Evolutionary conservation across 2,888 invertebrate genomes (phyloP), one percentile per base, ranked within the genome.

Genomic region (Drosophila demipolita): DNA sequence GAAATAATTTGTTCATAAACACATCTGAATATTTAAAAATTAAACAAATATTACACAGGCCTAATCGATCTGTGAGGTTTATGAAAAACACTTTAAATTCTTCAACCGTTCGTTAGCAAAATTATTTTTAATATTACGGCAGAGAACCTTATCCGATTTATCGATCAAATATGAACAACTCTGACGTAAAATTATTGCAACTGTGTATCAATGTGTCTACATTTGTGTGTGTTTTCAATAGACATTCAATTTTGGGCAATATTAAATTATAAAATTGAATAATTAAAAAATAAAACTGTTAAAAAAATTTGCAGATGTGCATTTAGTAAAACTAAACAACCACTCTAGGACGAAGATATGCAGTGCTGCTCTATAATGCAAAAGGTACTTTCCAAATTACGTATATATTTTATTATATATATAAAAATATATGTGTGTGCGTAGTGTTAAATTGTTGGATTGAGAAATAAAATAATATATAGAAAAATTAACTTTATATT

Each of bases 261-360:
- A 80, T 63, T 58, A 70, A 76, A 53, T 70, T 66, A 63, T 57
- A 33, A 77, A 76, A 71, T 80, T 80, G n/a, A 66, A 57, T 60
- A 59, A 53, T 55, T 23, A 11, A 45, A 12, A 59, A 69, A 76
- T 63, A 33, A 76, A 36, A 42, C 38, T 42, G 65, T 77, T 62
- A 61, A 80, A 77, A 80, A 75, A 80, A 60, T 58, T 77, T 60
- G 59, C 77, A 70, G 61, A 80, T 81, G 81, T 81, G 63, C 78
- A 63, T 71, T 81, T 71, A 80, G 36, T 58, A 57, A 71, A 61
- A 23, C 58, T 26, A 15, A 60, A 35, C 8, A 66, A 52, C 49
- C 26, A 33, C 61, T 48, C n/a, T 65, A 54, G 60, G 78, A 45
- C 53, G 45, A 66, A 63, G 50, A 66, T 81, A 81, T 76, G 78